Evolutionary conservation across 2,888 invertebrate genomes (phyloP), one percentile per base, ranked within the genome.

Genomic region (Koerneria pararmatus): DNA sequence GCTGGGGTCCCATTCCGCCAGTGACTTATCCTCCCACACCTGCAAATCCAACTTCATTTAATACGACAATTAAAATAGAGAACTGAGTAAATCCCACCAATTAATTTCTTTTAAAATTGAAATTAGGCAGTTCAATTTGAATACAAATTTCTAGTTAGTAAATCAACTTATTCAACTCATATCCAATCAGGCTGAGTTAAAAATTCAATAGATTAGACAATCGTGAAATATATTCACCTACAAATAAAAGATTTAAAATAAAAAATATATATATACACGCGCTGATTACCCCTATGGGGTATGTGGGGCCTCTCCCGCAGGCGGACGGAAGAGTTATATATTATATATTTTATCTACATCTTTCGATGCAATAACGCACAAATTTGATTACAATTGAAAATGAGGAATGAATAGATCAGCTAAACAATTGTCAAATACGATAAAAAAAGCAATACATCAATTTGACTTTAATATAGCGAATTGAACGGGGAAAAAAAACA

Each of bases 1-100:
- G 86, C 89, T 89, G 75, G 92, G 91, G n/a, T 92, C 90, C 98
- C 97, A 98, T 83, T 98, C 98, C 24, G 89, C 86, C 63, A 98
- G 85, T 0, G 94, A 92, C 29, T 89, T 88, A 85, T 98, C 98
- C 85, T 98, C 97, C 98, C 98, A 98, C 0, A 91, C 90, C 76
- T 91, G 60, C 3, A 71, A 70, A 8, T 29, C 58, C 35, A 32
- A 35, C 8, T 41, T 59, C 19, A 61, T 31, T 56, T 56, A 19
- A 22, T 11, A 24, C 19, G 5, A 5, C 24, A 29, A 8, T 63
- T 58, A 11, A 11, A 22, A 11, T 24, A 24, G 29, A 60, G 11
- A 53, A 31, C n/a, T 19, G 8, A n/a, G 54, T 32, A 57, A 5
- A 57, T 22, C 22, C 22, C 32, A n/a, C 5, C n/a, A 0, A 11